Evolutionary conservation across 2,888 invertebrate species (phyloP).

Genomic region (Cataglyphis rosenhaueri): DNA sequence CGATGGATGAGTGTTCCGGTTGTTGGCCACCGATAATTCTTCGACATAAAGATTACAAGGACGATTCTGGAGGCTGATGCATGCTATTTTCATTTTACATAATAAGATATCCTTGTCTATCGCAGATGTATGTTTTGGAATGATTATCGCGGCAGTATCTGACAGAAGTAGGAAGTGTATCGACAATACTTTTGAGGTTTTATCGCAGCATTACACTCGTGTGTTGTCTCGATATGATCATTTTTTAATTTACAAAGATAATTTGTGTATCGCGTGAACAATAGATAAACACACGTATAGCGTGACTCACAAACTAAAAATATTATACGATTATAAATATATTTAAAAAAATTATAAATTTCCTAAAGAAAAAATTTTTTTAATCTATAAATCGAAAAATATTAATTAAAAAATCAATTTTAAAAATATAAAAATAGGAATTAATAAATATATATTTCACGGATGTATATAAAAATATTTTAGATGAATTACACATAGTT

Average conservation of each 20-base stretch:
- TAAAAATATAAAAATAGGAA: not conserved
- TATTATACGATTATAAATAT: not conserved
- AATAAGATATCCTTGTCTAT: slow-evolving; percentile 8
- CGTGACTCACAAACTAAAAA: not conserved
- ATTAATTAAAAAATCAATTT: not conserved
- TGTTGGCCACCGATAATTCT: slow-evolving; percentile 23
- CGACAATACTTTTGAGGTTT: slow-evolving; percentile 22
- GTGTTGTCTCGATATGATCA: slow-evolving; percentile 11
- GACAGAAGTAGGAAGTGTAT: slow-evolving; percentile 34
- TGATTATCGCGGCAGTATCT: not conserved
- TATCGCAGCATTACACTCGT: not conserved
- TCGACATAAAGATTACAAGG: not conserved
- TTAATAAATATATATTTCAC: not conserved
- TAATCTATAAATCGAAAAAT: not conserved
- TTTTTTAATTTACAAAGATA: not conserved
- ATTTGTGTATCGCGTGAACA: not conserved
- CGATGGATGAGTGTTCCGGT: slow-evolving; percentile 24
- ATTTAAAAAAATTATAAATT: not conserved
- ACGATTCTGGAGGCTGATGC: slow-evolving; percentile 14
- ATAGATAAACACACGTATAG: not conserved
- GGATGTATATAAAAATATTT: not conserved
- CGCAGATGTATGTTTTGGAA: not conserved
- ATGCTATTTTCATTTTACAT: not conserved
- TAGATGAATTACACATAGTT: not conserved
- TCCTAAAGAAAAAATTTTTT: not conserved